Conservation (phyloP, 1,140 invertebrate species). For the Limonius californicus region DNA sequence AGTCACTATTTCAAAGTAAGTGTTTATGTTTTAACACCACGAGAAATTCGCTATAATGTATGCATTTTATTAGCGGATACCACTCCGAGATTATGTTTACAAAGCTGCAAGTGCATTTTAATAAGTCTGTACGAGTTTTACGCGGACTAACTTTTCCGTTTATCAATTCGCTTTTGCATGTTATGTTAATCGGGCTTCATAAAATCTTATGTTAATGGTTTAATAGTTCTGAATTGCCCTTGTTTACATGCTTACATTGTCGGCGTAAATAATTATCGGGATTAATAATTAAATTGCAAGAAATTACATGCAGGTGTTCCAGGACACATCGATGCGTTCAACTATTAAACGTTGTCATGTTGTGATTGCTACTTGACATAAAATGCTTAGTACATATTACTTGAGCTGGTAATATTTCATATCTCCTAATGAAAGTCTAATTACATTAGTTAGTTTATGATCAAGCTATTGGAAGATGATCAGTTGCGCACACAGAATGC, state of each 20-base stretch:
- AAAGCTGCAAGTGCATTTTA: background rate
- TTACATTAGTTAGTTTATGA: too few relatives aligned
- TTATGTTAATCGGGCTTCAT: background rate
- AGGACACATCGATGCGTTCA: too few relatives aligned
- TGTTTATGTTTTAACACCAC: slow-evolving; percentile 17
- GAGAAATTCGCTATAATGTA: background rate
- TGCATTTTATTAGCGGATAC: background rate
- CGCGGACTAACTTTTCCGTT: background rate
- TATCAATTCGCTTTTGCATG: background rate
- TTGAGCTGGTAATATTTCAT: too few relatives aligned
- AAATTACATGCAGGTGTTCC: too few relatives aligned
- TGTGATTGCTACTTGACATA: too few relatives aligned
- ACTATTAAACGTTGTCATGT: too few relatives aligned
- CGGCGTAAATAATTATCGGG: background rate
- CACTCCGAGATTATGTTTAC: background rate
- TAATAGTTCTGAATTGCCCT: background rate
- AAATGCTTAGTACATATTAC: too few relatives aligned
- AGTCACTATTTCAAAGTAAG: slow-evolving; percentile 15
- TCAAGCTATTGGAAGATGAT: too few relatives aligned
- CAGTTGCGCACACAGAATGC: too few relatives aligned
- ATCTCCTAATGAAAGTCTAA: too few relatives aligned
- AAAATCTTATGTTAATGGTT: background rate
- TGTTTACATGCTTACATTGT: background rate
- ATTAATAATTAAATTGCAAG: background rate
- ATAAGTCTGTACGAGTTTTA: background rate